A percentile compares a stretch with the other conserved stretches of the same genome.
phyloP scores from a whole-genome alignment of 2,888 invertebrate species.

The Hyles lineata region DNA sequence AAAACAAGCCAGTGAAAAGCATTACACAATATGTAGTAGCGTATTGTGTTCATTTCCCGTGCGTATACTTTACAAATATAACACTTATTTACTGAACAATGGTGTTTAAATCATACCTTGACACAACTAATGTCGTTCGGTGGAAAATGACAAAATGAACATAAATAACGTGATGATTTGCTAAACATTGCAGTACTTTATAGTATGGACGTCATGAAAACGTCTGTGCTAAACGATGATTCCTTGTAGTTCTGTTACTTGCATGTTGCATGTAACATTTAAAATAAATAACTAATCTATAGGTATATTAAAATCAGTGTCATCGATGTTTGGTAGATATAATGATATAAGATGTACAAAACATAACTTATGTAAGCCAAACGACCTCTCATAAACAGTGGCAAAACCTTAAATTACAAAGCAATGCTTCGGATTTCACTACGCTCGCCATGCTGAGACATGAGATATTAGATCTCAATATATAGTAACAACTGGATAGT shows the following conservation, averaged over 20 bases:
- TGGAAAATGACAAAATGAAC: not conserved
- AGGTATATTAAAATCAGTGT: no score
- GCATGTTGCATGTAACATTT: not conserved
- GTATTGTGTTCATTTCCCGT: not conserved
- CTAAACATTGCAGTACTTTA: not conserved
- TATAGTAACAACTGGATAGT: no score
- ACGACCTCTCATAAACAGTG: no score
- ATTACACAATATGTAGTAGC: not conserved
- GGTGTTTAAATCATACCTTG: not conserved
- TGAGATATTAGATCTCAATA: no score
- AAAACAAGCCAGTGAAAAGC: no score
- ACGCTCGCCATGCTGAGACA: no score
- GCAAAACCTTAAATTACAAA: no score
- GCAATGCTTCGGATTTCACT: no score
- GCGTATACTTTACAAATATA: not conserved
- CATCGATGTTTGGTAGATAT: no score
- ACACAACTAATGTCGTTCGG: not conserved
- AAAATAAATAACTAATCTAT: no score
- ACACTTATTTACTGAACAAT: not conserved
- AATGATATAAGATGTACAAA: no score
- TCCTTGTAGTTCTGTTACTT: not conserved
- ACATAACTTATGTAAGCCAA: no score
- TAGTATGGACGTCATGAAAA: not conserved
- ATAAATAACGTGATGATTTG: not conserved
- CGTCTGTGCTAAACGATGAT: not conserved